Evolutionary conservation across 2,888 invertebrate genomes (phyloP).

Genomic region (Acleris laterana): DNA sequence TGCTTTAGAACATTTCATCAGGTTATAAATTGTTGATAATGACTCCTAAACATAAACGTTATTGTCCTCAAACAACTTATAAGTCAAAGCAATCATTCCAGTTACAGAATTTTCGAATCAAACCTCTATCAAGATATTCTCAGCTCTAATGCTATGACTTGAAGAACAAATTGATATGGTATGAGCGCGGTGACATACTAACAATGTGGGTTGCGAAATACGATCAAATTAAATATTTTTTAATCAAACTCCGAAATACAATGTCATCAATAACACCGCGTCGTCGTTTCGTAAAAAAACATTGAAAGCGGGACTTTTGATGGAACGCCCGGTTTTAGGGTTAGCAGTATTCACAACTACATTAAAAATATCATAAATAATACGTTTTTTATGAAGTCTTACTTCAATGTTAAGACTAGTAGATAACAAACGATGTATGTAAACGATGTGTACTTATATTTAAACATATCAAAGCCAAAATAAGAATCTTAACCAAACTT

Average conservation of each 20-base stretch:
- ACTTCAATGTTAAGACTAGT: too few species aligned
- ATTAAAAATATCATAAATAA: too few species aligned
- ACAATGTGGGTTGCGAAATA: slow-evolving; percentile 35
- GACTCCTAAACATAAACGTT: slow-evolving; percentile 28
- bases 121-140: slow-evolving; percentile 2
- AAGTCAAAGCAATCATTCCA: slow-evolving; percentile 34
- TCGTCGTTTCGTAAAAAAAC: slow-evolving; percentile 53
- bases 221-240: slow-evolving; percentile 37
- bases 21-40: slow-evolving; percentile 30
- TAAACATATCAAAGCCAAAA: too few species aligned
- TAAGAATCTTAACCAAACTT: too few species aligned
- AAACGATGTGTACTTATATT: too few species aligned
- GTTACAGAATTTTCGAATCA: slow-evolving; percentile 8
- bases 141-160: background rate
- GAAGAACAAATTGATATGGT: background rate
- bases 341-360: background rate
- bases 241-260: slow-evolving; percentile 47
- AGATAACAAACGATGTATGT: too few species aligned
- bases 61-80: slow-evolving; percentile 35
- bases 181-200: slow-evolving; percentile 23
- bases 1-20: slow-evolving; percentile 18
- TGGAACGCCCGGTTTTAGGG: slow-evolving; percentile 48
- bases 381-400: too few species aligned
- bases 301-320: slow-evolving; percentile 56
- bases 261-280: slow-evolving; percentile 58